Percentiles rank a stretch among this genome's conserved stretches.
Conservation (phyloP, 2,888 invertebrate species). For the Athalia circularis region DNA sequence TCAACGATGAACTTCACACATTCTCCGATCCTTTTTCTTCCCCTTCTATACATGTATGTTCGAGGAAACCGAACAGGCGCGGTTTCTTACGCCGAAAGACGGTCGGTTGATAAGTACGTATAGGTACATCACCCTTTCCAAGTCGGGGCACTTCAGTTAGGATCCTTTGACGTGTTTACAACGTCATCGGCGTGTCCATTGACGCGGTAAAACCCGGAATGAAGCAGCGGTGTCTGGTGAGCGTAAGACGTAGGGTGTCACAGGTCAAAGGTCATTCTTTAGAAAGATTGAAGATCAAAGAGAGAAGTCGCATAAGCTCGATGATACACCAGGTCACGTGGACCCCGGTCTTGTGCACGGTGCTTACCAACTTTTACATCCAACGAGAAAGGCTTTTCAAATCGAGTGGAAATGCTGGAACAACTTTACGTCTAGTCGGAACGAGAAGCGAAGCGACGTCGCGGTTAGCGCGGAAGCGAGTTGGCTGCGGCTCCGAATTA, state of each 20-base stretch:
- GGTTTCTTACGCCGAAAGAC: conserved; percentile 15
- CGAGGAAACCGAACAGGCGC: not conserved
- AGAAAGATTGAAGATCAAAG: conserved; percentile 26
- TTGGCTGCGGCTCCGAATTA: not conserved
- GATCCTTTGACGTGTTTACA: conserved; percentile 22
- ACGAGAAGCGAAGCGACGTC: not conserved
- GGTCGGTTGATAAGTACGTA: conserved; percentile 26
- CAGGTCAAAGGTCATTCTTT: conserved; percentile 13
- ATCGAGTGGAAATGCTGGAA: conserved; percentile 25
- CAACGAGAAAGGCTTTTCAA: too few relatives aligned
- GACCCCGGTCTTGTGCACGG: too few relatives aligned
- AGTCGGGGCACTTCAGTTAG: not conserved
- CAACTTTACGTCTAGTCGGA: not conserved
- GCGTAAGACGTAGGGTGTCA: not conserved
- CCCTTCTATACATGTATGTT: not conserved
- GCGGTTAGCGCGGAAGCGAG: not conserved
- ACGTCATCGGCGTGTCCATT: conserved; percentile 29
- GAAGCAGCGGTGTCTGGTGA: not conserved
- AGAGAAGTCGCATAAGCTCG: not conserved
- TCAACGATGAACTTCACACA: not conserved
- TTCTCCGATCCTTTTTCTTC: too few relatives aligned
- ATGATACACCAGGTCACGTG: not conserved
- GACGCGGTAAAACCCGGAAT: conserved; percentile 1
- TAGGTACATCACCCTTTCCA: conserved; percentile 11
- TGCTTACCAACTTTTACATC: too few relatives aligned